Evolutionary conservation across 2,888 invertebrate species (phyloP).

Genomic region (Drosophila fulvimacula): DNA sequence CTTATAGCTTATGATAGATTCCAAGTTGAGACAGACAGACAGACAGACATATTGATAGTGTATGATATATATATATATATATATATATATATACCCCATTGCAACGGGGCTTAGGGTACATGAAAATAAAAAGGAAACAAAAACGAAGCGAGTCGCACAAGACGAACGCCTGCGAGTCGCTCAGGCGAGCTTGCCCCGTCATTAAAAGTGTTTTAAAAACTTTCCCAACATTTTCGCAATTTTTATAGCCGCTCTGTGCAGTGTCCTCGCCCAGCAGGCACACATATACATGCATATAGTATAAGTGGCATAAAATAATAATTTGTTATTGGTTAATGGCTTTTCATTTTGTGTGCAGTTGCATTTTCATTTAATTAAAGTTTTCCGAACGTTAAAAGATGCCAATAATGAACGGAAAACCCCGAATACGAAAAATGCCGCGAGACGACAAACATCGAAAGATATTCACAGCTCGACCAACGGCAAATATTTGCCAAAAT

Average conservation of each 20-base stretch:
- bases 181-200: conserved; percentile 34
- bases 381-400: conserved; percentile 7
- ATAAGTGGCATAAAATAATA: conserved; percentile 48
- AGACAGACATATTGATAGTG: neutral
- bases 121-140: too few relatives aligned
- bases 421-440: neutral
- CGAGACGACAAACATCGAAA: neutral
- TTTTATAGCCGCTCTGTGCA: conserved; percentile 4
- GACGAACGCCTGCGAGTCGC: conserved; percentile 33
- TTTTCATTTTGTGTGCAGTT: conserved; percentile 35
- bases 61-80: neutral
- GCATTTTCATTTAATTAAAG: conserved; percentile 49
- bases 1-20: too few relatives aligned
- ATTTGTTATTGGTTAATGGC: conserved; percentile 63
- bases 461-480: neutral
- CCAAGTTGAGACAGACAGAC: neutral
- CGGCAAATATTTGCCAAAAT: conserved; percentile 1
- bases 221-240: conserved; percentile 37
- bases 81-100: neutral
- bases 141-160: neutral
- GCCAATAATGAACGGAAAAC: conserved; percentile 19
- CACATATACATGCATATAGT: neutral
- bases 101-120: neutral
- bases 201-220: conserved; percentile 60
- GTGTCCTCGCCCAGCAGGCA: neutral